Conservation (phyloP, 2,888 invertebrate species). For the Pilophorus perplexus region DNA sequence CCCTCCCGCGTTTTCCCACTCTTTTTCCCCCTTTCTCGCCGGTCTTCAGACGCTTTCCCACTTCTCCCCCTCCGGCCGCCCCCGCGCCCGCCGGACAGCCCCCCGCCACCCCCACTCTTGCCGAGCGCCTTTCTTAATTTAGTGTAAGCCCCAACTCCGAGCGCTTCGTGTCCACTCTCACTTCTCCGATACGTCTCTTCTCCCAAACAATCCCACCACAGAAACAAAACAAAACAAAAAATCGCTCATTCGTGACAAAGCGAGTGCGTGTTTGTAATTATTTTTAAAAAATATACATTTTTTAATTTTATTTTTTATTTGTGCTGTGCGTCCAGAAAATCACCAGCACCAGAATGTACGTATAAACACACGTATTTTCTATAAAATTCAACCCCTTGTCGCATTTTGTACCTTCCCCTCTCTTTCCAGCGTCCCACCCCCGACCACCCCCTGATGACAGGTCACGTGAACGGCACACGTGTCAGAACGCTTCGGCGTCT, state of each 20-base stretch:
- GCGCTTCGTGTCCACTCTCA: conserved; percentile 36
- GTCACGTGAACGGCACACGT: too few relatives aligned
- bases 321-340: conserved; percentile 39
- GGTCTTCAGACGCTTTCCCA: background rate
- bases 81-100: background rate
- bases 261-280: too few relatives aligned
- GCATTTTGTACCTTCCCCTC: background rate
- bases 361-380: conserved; percentile 19
- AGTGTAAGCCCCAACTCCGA: conserved; percentile 40
- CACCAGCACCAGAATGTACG: conserved; percentile 34
- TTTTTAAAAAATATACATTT: conserved; percentile 1
- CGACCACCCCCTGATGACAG: too few relatives aligned
- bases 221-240: conserved; percentile 6
- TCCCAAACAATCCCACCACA: background rate
- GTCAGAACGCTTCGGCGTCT: too few relatives aligned
- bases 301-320: conserved; percentile 8
- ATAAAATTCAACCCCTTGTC: background rate
- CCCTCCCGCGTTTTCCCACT: too few relatives aligned
- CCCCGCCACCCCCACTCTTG: background rate
- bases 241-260: too few relatives aligned
- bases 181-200: background rate
- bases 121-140: conserved; percentile 32
- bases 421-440: background rate
- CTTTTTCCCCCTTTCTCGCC: background rate
- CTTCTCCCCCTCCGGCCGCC: background rate